Percentiles rank a stretch among this genome's conserved stretches.
These are phyloP conservation scores for Thamnophis elegans DNA, from an alignment of 2,797 vertebrate species.

Conservation along the genomic window DNA sequence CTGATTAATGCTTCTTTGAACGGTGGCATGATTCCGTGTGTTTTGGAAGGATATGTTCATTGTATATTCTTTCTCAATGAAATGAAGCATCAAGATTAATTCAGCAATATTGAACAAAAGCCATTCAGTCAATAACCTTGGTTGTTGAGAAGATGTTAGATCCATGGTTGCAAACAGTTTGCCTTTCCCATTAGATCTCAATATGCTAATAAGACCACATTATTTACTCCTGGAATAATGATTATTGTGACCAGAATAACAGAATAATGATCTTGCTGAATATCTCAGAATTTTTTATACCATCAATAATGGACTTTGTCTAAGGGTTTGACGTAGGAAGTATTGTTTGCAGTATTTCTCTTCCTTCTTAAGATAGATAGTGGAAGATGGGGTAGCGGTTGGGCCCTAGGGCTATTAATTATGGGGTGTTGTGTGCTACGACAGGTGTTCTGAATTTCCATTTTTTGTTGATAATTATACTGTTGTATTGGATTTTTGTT, in stretches of 20 bases:
- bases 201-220: background rate
- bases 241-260: background rate
- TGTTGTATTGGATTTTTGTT: background rate
- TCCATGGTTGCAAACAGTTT: background rate
- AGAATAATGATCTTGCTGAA: background rate
- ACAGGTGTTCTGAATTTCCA: background rate
- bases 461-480: background rate
- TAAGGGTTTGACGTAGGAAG: background rate
- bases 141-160: background rate
- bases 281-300: background rate
- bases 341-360: background rate
- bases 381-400: background rate
- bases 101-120: background rate
- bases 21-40: background rate
- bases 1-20: background rate
- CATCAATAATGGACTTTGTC: background rate
- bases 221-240: background rate
- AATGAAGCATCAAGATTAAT: background rate
- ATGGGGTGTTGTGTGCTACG: background rate
- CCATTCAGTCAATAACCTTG: background rate
- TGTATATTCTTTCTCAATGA: background rate
- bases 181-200: background rate
- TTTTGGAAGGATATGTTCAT: background rate
- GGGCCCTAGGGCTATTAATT: background rate
- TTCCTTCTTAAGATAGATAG: background rate